Evolutionary conservation across 2,113 vertebrate genomes (phyloP), one percentile per base, ranked within the genome.

Genomic region (Parotia lawesii): DNA sequence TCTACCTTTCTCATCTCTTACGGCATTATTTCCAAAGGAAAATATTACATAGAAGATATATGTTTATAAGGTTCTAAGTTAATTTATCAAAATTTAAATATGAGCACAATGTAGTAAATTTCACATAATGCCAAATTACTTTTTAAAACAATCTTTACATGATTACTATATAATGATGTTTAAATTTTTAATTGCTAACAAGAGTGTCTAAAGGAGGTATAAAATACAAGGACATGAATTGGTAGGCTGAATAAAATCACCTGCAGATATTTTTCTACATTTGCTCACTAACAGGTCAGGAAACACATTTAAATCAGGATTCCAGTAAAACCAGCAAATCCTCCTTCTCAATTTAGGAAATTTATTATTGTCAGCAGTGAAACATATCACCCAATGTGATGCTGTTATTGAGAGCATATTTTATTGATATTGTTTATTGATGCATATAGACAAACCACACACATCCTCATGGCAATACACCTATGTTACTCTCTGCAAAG

Each of bases 361-460:
- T 4, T 73, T 71, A 70, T 65, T 96, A 33, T 72, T 93, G 12
- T 57, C 79, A 56, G 12, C 51, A 57, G 31, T 86, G 58, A 83
- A 67, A 80, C 42, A 66, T 35, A 58, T 82, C 61, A 90, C 65
- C 24, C 44, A 69, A 20, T 65, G 6, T 74, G 53, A 87, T 61
- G 86, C 8, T 64, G 27, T 18, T 86, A 94, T 80, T 54, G 67
- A 93, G 91, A 76, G 24, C 7, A 31, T 73, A 85, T 95, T 95
- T 87, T 69, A 85, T 84, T 93, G 38, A 40, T 80, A 73, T 51
- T 83, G 10, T 90, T 96, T 96, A 74, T 50, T 73, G 53, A 82
- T 56, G 76, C 15, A 37, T 25, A 6, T 91, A 93, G 58, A 85
- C 33, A 90, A 85, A 78, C 47, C 60, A 44, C 11, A 50, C 15